Base-by-base conservation (phyloP, 2,113 vertebrate species). In the Xiphophorus hellerii region DNA sequence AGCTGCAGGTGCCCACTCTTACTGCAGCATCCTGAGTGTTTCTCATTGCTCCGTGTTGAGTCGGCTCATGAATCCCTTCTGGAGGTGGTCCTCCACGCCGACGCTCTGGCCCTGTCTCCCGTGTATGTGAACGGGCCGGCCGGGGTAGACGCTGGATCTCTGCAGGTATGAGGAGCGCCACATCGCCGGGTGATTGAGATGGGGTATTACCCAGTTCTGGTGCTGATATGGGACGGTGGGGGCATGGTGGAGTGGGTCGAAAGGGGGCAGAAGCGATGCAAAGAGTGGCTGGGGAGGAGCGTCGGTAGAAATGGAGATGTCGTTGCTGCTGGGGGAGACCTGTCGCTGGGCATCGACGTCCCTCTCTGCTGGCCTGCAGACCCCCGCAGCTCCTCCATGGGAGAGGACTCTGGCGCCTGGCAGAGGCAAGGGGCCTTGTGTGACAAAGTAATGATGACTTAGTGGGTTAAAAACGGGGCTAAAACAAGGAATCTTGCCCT, bases 241-340 rank as follows among this genome's bases (percentile, higher is more conserved):
- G 54, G 66, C 27, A 35, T 44, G 60, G 7, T 54, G 70, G 27
- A 42, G 28, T 0, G 73, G 3, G 31, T 66, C 66, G 0, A 77
- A 33, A 15, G 71, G n/a, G 29, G 68, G 31, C 60, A 80, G 62
- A 35, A 62, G 73, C 3, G 68, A 28, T 25, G 33, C 30, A 29
- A 66, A 31, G 13, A 61, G 12, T 6, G 17, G n/a, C 5, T 65
- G 44, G 9, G 76, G 58, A 4, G 61, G 39, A 4, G 22, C 71
- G 2, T 48, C 39, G 5, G 64, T 30, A 22, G 33, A 63, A 25
- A 17, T 62, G 30, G 69, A 70, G 62, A 71, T 42, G 71, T 85
- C 84, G 25, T 76, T 84, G 54, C 79, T 85, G 62, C 77, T 85
- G 58, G 83, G 83, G 58, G 86, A 88, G 27, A 92, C 81, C 54